A percentile compares a stretch with the other conserved stretches of the same genome.
Conservation (phyloP, 1,140 invertebrate genomes). For the Pantala flavescens region DNA sequence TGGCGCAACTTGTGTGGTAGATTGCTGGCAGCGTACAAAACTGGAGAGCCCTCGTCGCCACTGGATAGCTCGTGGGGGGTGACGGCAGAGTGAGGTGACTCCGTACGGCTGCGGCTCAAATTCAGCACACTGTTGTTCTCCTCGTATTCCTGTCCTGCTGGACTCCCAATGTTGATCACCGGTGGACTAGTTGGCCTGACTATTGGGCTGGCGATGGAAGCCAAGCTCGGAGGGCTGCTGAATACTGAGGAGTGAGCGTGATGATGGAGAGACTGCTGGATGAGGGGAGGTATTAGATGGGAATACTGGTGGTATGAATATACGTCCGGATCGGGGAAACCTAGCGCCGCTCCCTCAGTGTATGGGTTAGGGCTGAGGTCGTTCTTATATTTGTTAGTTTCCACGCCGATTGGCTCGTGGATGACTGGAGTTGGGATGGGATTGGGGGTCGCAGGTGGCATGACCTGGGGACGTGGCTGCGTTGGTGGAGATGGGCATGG, state of each 20-base stretch:
- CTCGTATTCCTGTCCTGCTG: background rate
- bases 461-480: constrained; percentile 40
- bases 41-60: constrained; percentile 53
- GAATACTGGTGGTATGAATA: constrained; percentile 32
- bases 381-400: constrained; percentile 16
- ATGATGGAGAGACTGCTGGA: constrained; percentile 34
- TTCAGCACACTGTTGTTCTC: constrained; percentile 29
- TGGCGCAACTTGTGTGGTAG: constrained; percentile 82
- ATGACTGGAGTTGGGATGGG: constrained; percentile 57
- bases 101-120: constrained; percentile 26
- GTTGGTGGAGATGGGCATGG: constrained; percentile 23
- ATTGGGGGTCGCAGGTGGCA: constrained; percentile 28
- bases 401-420: constrained; percentile 41
- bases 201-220: constrained; percentile 11
- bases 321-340: constrained; percentile 31
- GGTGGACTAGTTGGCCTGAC: background rate
- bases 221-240: background rate
- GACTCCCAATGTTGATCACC: background rate
- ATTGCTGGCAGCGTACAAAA: constrained; percentile 42
- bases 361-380: constrained; percentile 29
- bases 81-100: constrained; percentile 16
- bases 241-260: constrained; percentile 25
- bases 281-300: constrained; percentile 40
- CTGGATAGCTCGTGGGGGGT: constrained; percentile 55
- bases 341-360: constrained; percentile 32